Percentiles rank a stretch among this genome's conserved stretches.
Evolutionary conservation across 2,113 vertebrate genomes (phyloP).

Genomic region (Alectura lathami): DNA sequence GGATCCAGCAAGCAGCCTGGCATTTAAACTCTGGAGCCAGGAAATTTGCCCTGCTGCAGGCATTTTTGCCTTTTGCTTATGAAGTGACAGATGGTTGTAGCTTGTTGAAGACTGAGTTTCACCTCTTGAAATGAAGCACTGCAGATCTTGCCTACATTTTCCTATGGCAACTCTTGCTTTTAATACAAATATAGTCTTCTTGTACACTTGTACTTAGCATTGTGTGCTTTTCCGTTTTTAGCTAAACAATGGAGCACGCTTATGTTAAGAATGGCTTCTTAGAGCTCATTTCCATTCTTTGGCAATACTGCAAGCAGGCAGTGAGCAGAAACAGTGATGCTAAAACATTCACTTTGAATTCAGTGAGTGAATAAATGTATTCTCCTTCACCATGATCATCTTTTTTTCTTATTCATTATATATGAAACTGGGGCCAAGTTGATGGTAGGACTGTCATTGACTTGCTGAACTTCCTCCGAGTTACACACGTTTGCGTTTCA

Average conservation of each 20-base stretch:
- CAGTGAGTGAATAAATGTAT: neutral
- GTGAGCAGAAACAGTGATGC: fast-evolving
- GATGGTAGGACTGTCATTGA: neutral
- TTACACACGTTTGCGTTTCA: neutral
- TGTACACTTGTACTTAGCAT: neutral
- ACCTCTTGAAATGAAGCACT: neutral
- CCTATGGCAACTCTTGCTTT: neutral
- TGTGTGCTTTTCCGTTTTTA: neutral
- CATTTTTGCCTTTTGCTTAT: neutral
- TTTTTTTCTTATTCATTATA: neutral
- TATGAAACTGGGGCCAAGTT: neutral
- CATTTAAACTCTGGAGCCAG: neutral
- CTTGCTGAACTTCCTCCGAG: neutral
- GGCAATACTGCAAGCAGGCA: neutral
- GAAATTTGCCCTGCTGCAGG: neutral
- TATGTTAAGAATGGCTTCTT: fast-evolving
- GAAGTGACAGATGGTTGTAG: neutral
- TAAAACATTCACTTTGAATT: fast-evolving
- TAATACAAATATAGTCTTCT: fast-evolving
- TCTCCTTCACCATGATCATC: neutral
- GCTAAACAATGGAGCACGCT: fast-evolving
- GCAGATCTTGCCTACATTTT: neutral
- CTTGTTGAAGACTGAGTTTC: neutral
- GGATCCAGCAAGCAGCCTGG: neutral
- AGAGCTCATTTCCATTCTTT: neutral